These are phyloP conservation scores for Melozone crissalis DNA, from an alignment of 2,113 vertebrate genomes.

Conservation along the genomic window DNA sequence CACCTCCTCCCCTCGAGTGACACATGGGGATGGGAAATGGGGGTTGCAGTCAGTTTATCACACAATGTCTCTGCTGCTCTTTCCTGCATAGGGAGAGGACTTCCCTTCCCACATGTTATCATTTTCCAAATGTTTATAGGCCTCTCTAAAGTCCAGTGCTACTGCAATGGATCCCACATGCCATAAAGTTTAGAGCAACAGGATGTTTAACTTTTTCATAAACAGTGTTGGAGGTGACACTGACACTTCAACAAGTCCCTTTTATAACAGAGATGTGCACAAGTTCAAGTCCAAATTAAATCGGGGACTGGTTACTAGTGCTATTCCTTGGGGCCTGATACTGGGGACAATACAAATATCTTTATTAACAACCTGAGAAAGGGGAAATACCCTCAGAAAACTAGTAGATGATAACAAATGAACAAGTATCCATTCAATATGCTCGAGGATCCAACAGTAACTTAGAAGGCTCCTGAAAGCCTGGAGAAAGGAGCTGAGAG, in stretches of 20 bases:
- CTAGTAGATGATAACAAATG: neutral
- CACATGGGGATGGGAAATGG: neutral
- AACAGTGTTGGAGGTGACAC: neutral
- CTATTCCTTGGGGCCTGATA: neutral
- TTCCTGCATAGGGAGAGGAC: neutral
- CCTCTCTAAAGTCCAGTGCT: neutral
- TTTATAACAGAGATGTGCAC: neutral
- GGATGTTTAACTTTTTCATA: neutral
- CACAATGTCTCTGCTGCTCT: neutral
- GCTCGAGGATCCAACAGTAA: neutral
- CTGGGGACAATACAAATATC: neutral
- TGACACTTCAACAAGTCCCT: neutral
- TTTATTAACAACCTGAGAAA: neutral
- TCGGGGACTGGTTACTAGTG: neutral
- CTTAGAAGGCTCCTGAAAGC: neutral
- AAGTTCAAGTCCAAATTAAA: neutral
- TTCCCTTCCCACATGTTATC: neutral
- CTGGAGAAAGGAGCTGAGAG: neutral
- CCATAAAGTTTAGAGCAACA: neutral
- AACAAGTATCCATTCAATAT: neutral
- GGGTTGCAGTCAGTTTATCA: neutral
- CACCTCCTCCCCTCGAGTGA: neutral
- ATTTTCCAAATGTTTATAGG: neutral
- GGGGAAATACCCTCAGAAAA: neutral
- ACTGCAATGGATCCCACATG: neutral